Evolutionary conservation across 1,140 invertebrate genomes (phyloP).

Genomic region (Vanessa atalanta): DNA sequence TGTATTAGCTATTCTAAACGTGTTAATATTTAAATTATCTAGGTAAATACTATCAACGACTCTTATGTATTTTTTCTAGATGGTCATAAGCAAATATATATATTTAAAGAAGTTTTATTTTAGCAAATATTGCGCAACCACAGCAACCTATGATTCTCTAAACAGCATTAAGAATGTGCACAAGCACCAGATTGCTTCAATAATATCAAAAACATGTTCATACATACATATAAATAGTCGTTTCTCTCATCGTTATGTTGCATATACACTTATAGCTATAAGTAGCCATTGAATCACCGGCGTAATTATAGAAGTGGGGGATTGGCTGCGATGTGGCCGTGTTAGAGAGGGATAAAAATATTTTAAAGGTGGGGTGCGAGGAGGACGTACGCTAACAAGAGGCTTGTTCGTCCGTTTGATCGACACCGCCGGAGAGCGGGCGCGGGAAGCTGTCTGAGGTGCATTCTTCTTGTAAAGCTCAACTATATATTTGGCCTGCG

Average conservation of each 20-base stretch:
- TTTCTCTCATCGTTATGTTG: conserved; percentile 74
- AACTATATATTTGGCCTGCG: conserved; percentile 76
- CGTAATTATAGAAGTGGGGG: conserved; percentile 81
- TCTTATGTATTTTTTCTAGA: no score
- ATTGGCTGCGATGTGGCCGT: conserved; percentile 76
- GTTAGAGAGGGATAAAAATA: conserved; percentile 57
- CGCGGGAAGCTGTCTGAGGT: conserved; percentile 74
- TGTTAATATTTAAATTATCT: not conserved
- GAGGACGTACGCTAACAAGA: conserved; percentile 72
- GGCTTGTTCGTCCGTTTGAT: conserved; percentile 79
- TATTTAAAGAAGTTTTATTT: not conserved
- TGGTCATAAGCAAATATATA: no score
- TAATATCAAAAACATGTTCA: conserved; percentile 66
- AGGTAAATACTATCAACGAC: no score
- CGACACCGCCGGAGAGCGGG: conserved; percentile 75
- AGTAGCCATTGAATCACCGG: conserved; percentile 80
- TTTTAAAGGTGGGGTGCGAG: conserved; percentile 49
- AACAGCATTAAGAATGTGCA: conserved; percentile 34
- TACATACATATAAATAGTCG: conserved; percentile 65
- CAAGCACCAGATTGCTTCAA: conserved; percentile 54
- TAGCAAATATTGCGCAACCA: not conserved
- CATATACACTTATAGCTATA: conserved; percentile 73
- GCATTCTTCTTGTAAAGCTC: conserved; percentile 79
- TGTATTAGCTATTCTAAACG: not conserved
- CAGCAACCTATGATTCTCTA: not conserved